phyloP scores from a whole-genome alignment of 23 tunicate genomes.

The Trididemnum nubilum region DNA sequence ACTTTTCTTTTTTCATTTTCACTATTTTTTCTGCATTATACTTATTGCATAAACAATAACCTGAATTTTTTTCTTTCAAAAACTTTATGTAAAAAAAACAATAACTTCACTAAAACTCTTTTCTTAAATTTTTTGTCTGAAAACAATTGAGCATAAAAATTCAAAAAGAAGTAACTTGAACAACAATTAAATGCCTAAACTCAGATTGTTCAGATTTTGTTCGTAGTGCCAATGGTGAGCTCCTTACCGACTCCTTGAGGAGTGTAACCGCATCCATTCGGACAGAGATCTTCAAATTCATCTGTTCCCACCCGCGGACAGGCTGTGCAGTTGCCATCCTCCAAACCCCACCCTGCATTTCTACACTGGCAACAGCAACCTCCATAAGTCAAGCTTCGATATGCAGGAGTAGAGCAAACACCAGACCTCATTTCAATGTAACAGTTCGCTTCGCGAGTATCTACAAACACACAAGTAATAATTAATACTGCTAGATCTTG shows the following conservation, averaged over 20 bases:
- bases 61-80: no score
- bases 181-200: no score
- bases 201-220: no score
- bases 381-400: constrained; percentile 27
- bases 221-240: neutral
- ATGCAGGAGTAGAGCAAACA: constrained; percentile 33
- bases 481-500: no score
- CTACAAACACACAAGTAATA: constrained; percentile 3
- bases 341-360: constrained; percentile 86
- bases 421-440: constrained; percentile 30
- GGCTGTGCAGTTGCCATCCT: constrained; percentile 48
- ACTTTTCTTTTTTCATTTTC: no score
- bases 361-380: constrained; percentile 90
- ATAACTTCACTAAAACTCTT: no score
- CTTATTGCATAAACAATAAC: no score
- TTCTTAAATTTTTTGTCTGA: no score
- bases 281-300: constrained; percentile 76
- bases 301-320: constrained; percentile 79
- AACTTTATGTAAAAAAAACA: no score
- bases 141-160: no score
- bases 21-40: no score
- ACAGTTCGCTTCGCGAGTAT: constrained; percentile 53
- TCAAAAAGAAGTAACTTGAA: no score
- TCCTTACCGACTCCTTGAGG: constrained; percentile 65
- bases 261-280: constrained; percentile 89